Evolutionary conservation across 1,140 invertebrate species (phyloP), one percentile per base, ranked within the genome.

Genomic region (Wasmannia auropunctata): DNA sequence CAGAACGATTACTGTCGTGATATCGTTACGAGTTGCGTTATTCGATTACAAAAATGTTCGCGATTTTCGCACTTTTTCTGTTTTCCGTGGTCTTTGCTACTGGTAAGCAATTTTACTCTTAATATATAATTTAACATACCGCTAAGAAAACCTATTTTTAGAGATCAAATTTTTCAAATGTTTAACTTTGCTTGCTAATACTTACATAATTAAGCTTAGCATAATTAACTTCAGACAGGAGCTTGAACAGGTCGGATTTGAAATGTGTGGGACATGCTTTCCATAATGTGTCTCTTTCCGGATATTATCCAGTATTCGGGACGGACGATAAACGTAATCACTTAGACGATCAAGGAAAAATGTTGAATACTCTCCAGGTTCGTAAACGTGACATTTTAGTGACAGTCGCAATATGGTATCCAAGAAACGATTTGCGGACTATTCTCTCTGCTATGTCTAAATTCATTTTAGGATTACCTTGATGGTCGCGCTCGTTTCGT

Each of bases 301-400:
- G 95, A 1, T 96, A 96, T 91, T 96, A 94, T 91, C 95, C 95
- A 0, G 94, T 95, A 85, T 95, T 92, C 62, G 79, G 70, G 0
- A 94, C 95, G 6, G 92, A 94, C 11, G 87, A 94, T 65, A 91
- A 94, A 63, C 86, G 69, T 0, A 94, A 95, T 77, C 95, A 94
- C 85, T 74, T 94, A 54, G 96, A 96, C 65, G 91, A 88, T 31
- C 92, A 86, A 76, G 94, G 94, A 37, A 93, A 94, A 86, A 95
- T 94, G 90, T 77, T 96, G 22, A 89, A 92, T 56, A 93, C 94
- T 34, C 90, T 96, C n/a, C 96, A 96, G 93, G 95, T 96, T 93
- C 34, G 76, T 81, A 43, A 60, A 16, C 1, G 6, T 34, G 11
- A n/a, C n/a, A n/a, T n/a, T n/a, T n/a, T n/a, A n/a, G n/a, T n/a